These are phyloP conservation scores for Melolontha melolontha DNA, from an alignment of 2,888 invertebrate genomes.

Conservation along the genomic window DNA sequence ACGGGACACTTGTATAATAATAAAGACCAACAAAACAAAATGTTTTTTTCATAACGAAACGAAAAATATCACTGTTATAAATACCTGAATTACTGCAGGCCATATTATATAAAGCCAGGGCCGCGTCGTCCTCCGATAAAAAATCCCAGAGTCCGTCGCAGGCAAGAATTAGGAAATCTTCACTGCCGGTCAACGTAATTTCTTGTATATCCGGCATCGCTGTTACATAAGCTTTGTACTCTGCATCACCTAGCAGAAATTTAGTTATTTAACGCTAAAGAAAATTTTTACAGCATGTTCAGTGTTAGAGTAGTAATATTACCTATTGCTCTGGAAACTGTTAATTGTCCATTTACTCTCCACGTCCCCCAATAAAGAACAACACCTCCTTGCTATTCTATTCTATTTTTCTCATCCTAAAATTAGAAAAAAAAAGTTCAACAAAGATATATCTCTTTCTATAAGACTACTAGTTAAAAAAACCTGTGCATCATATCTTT, in stretches of 20 bases:
- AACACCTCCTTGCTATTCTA: conserved; percentile 81
- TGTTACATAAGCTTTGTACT: conserved; percentile 86
- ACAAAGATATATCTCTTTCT: no score
- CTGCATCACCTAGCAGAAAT: conserved; percentile 76
- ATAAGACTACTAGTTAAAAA: no score
- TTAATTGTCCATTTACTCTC: conserved; percentile 92
- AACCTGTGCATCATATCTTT: no score
- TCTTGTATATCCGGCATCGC: conserved; percentile 86
- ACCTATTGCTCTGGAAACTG: conserved; percentile 94
- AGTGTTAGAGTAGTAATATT: conserved; percentile 44
- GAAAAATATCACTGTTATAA: conserved; percentile 56
- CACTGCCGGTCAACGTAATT: conserved; percentile 81
- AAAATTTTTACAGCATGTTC: background rate
- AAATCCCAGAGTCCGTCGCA: conserved; percentile 85
- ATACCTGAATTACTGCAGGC: conserved; percentile 75
- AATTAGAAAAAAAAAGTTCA: conserved; percentile 52
- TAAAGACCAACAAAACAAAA: no score
- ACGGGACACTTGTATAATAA: no score
- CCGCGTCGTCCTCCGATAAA: conserved; percentile 78
- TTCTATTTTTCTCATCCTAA: conserved; percentile 85
- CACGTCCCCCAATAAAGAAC: conserved; percentile 84
- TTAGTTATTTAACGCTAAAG: background rate
- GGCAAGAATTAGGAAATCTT: conserved; percentile 82
- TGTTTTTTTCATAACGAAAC: background rate
- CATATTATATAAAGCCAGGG: conserved; percentile 78